phyloP scores from a whole-genome alignment of 2,888 invertebrate species.

The Tipula lateralis region DNA sequence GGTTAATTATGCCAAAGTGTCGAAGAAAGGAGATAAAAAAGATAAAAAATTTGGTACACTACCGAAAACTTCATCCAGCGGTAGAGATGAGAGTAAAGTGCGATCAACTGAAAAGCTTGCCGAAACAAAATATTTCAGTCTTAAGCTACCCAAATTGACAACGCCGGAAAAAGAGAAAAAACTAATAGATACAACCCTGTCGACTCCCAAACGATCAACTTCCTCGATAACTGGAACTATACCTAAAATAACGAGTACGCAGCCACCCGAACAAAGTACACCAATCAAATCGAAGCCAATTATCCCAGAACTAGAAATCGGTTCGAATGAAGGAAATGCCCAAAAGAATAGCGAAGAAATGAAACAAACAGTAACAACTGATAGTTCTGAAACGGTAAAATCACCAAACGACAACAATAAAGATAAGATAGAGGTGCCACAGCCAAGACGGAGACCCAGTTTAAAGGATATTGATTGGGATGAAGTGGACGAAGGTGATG shows the following conservation, averaged over 20 bases:
- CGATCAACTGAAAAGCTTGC: neutral
- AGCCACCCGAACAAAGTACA: constrained; percentile 30
- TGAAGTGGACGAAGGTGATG: constrained; percentile 19
- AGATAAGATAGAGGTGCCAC: constrained; percentile 19
- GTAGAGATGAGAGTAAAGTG: neutral
- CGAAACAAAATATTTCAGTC: neutral
- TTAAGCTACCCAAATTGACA: neutral
- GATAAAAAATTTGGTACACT: constrained; percentile 28
- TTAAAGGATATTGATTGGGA: constrained; percentile 27
- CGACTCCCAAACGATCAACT: neutral
- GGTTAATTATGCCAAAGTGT: neutral
- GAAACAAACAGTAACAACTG: neutral
- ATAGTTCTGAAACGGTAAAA: neutral
- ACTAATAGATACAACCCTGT: neutral
- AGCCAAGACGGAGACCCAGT: neutral
- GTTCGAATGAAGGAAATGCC: constrained; percentile 31
- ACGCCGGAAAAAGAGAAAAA: neutral
- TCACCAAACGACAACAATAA: neutral
- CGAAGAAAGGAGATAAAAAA: neutral
- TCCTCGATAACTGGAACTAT: constrained; percentile 42
- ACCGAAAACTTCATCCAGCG: neutral
- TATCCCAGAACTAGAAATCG: constrained; percentile 31
- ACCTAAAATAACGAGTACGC: constrained; percentile 40
- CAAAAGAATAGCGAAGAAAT: constrained; percentile 31
- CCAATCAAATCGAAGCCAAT: constrained; percentile 7